These are phyloP conservation scores for Oxyura jamaicensis DNA, from an alignment of 2,113 vertebrate species.

Conservation along the genomic window DNA sequence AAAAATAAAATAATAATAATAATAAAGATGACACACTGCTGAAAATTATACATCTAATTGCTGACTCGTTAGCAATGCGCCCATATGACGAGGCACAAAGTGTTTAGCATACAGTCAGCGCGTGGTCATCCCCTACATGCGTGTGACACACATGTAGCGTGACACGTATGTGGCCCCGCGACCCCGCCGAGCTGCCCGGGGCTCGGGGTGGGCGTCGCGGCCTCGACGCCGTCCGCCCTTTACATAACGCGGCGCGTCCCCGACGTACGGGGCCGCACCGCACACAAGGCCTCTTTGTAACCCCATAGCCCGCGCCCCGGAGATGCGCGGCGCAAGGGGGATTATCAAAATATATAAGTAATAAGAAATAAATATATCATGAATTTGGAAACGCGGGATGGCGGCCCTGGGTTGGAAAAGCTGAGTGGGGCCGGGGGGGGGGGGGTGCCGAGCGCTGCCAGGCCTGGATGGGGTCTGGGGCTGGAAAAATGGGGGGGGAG, in stretches of 20 bases:
- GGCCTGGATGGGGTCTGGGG: no score
- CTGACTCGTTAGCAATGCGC: constrained; percentile 48
- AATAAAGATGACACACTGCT: constrained; percentile 68
- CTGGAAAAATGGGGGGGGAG: no score
- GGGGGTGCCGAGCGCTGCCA: no score
- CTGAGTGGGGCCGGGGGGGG: no score
- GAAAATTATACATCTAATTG: constrained; percentile 67
- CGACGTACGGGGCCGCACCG: not conserved
- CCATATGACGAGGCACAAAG: constrained; percentile 59
- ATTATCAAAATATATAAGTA: not conserved
- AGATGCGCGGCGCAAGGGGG: not conserved
- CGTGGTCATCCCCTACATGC: constrained; percentile 26
- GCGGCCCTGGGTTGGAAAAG: no score
- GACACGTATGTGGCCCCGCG: not conserved
- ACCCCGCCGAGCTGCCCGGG: not conserved
- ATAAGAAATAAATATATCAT: no score
- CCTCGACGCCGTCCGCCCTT: not conserved
- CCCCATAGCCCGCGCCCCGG: not conserved
- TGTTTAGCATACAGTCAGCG: constrained; percentile 18
- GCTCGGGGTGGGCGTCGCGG: not conserved
- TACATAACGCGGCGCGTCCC: not conserved
- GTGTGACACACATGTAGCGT: constrained; percentile 34
- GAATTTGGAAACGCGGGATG: no score
- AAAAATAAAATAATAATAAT: constrained; percentile 31
- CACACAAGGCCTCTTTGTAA: constrained; percentile 32